phyloP scores from a whole-genome alignment of 2,797 vertebrate species.

The Esox masquinongy region DNA sequence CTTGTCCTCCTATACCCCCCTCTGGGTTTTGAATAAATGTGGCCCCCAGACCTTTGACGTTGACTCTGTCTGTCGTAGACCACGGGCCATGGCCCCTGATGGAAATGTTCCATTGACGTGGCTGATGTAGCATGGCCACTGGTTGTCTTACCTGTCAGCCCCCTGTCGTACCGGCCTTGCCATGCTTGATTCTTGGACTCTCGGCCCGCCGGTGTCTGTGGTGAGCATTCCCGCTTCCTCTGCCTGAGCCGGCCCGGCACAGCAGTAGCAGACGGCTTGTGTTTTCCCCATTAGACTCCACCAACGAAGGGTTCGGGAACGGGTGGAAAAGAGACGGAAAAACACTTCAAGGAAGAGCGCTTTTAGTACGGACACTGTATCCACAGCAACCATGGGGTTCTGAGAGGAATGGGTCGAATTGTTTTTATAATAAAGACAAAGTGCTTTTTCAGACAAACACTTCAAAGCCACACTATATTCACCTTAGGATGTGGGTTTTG shows the following conservation, averaged over 20 bases:
- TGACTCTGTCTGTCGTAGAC: background rate
- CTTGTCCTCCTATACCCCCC: background rate
- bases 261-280: slow-evolving; percentile 34
- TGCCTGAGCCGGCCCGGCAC: slow-evolving; percentile 12
- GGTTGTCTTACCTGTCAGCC: slow-evolving; percentile 25
- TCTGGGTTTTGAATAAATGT: background rate
- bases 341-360: slow-evolving; percentile 30
- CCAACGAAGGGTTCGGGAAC: slow-evolving; percentile 26
- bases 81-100: background rate
- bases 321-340: slow-evolving; percentile 4
- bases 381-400: slow-evolving; percentile 34
- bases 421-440: slow-evolving; percentile 50
- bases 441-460: slow-evolving; percentile 48
- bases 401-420: slow-evolving; percentile 45
- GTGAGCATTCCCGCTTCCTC: slow-evolving; percentile 26
- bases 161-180: slow-evolving; percentile 13
- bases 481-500: slow-evolving; percentile 23
- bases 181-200: slow-evolving; percentile 19
- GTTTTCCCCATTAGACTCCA: slow-evolving; percentile 58
- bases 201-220: slow-evolving; percentile 25
- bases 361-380: slow-evolving; percentile 25
- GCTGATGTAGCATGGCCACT: slow-evolving; percentile 7
- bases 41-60: background rate
- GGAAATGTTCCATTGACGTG: background rate
- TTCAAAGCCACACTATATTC: slow-evolving; percentile 28